Evolutionary conservation across 2,797 vertebrate genomes (phyloP), one percentile per base, ranked within the genome.

Genomic region (Spinus olivaceus): DNA sequence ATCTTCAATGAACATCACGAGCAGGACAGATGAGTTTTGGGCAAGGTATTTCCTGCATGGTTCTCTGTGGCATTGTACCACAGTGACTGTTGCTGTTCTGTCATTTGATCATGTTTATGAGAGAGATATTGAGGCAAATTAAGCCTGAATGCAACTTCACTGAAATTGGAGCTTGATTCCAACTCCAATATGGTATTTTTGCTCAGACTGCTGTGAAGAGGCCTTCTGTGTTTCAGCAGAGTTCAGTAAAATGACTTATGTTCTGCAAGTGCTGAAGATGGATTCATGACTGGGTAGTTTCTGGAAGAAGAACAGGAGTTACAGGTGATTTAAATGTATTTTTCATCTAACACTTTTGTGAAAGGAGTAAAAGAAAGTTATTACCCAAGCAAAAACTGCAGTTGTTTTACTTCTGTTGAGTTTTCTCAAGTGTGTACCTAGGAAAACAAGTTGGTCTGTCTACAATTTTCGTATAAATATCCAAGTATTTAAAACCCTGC

Each of bases 261-360:
- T 90, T 92, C 37, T 51, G n/a, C 16, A 8, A 39, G 3, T 73
- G 59, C 37, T 33, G 4, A 50, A 71, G 42, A 42, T 66, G 41
- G 37, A n/a, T 27, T 83, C 8, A 12, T 91, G 80, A 65, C 37
- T 35, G 73, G 22, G 42, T 94, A 63, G n/a, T 80, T 51, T 78
- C 63, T 22, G 20, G 57, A 41, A 79, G 25, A 71, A 73, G 27
- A 71, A 92, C 33, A 20, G 24, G 28, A 74, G 21, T 96, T 96
- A 47, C 85, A 93, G 83, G 42, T 83, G 87, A 92, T 96, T 94
- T 59, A 92, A 85, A 42, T 14, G 41, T 83, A 20, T 41, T 60
- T 95, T 90, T 88, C 41, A 46, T 78, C 61, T 79, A 71, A 28
- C 60, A 90, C 73, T 64, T 84, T 14, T 56, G 39, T 72, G 53